phyloP scores from a whole-genome alignment of 2,797 vertebrate genomes.

The Gymnoscopelus braueri region DNA sequence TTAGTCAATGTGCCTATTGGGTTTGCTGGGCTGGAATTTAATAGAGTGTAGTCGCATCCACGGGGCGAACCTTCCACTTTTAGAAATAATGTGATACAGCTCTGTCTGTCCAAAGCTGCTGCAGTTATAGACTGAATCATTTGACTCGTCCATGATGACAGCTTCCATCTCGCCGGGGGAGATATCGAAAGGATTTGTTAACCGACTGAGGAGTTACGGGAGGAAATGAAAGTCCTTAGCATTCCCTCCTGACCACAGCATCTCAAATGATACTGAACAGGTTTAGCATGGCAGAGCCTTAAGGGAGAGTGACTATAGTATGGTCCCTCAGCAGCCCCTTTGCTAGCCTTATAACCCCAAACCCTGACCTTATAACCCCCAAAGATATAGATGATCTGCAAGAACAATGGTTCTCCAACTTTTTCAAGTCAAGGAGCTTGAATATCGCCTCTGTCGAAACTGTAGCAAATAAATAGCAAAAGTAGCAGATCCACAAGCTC shows the following conservation, averaged over 20 bases:
- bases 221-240: slow-evolving; percentile 25
- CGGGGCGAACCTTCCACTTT: slow-evolving; percentile 50
- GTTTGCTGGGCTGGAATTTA: slow-evolving; percentile 29
- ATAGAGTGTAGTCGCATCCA: slow-evolving; percentile 18
- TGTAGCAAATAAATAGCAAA: no score
- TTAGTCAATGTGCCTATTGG: slow-evolving; percentile 19
- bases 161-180: background rate
- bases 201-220: no score
- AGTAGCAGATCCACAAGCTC: no score
- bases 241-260: slow-evolving; percentile 37
- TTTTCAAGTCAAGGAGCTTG: no score
- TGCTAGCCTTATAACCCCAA: no score
- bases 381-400: no score
- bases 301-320: slow-evolving; percentile 56
- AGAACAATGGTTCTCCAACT: no score
- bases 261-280: slow-evolving; percentile 55
- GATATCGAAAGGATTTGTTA: no score
- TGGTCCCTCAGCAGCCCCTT: slow-evolving; percentile 34
- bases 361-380: no score
- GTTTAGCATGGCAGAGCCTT: slow-evolving; percentile 59
- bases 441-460: no score
- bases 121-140: slow-evolving; percentile 39
- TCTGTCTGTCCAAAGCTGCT: background rate
- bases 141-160: slow-evolving; percentile 35
- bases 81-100: slow-evolving; percentile 13